Evolutionary conservation across 2,113 vertebrate genomes (phyloP).

Genomic region (Lasiurus cinereus): DNA sequence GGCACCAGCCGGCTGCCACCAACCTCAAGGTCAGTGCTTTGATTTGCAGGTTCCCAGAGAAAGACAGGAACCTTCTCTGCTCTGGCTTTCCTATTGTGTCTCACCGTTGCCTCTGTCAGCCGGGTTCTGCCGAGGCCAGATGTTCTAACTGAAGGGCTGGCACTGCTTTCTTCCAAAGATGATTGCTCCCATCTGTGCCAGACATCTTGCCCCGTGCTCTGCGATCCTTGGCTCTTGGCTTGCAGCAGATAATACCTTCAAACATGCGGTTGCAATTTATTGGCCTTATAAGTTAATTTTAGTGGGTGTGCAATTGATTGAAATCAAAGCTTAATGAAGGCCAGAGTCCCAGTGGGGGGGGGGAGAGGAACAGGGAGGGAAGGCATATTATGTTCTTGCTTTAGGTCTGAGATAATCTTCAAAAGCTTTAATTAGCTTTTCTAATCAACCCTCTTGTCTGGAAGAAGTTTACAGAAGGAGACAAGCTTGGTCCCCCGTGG

Average conservation of each 20-base stretch:
- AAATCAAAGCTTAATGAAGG: constrained; percentile 87
- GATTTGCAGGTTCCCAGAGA: constrained; percentile 3
- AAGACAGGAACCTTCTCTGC: not conserved
- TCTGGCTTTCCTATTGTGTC: constrained; percentile 56
- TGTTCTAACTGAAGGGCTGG: constrained; percentile 73
- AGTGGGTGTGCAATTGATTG: constrained; percentile 84
- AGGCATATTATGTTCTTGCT: constrained; percentile 76
- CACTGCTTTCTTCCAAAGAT: constrained; percentile 74
- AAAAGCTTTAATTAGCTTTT: constrained; percentile 86
- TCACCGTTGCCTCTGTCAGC: constrained; percentile 73
- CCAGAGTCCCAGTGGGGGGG: constrained; percentile 72
- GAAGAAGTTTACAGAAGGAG: constrained; percentile 79
- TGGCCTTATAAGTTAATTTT: constrained; percentile 86
- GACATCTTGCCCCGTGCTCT: constrained; percentile 69
- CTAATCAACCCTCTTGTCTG: constrained; percentile 84
- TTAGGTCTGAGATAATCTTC: constrained; percentile 84
- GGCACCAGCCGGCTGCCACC: not conserved
- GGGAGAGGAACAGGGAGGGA: not conserved
- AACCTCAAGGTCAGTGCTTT: not conserved
- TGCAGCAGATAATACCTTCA: constrained; percentile 83
- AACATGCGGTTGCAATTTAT: constrained; percentile 87
- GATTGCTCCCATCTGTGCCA: constrained; percentile 86
- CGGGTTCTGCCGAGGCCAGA: constrained; percentile 71
- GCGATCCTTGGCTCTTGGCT: constrained; percentile 74
- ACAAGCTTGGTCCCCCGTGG: constrained; percentile 67